Percentiles rank a stretch among this genome's conserved stretches.
phyloP scores from a whole-genome alignment of 1,140 invertebrate species.

The Drosophila equinoxialis region DNA sequence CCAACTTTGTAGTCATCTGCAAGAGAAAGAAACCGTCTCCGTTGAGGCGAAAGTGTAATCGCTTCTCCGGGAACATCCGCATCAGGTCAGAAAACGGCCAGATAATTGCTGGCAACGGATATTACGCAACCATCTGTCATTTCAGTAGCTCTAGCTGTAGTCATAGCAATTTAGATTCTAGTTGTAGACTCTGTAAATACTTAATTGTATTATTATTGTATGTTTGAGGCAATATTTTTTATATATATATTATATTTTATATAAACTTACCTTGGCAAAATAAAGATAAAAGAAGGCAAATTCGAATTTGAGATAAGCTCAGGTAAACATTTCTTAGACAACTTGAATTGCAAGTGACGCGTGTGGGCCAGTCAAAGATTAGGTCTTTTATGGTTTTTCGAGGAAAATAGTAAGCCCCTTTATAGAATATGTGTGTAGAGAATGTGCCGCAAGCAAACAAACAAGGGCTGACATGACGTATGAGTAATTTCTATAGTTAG shows the following conservation, averaged over 20 bases:
- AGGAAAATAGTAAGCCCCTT: background rate
- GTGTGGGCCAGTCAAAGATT: conserved; percentile 5
- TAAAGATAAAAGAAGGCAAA: conserved; percentile 26
- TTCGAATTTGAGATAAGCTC: conserved; percentile 4
- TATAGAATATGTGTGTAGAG: background rate
- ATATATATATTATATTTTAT: conserved; percentile 10
- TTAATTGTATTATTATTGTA: conserved; percentile 47
- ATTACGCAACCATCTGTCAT: conserved; percentile 34
- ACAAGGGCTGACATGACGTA: conserved; percentile 27
- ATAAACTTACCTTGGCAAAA: conserved; percentile 1
- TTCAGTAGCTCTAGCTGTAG: conserved; percentile 21
- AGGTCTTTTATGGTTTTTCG: background rate
- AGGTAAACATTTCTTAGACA: background rate
- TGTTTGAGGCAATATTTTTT: conserved; percentile 11
- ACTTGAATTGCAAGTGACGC: background rate
- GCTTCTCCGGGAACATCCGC: background rate
- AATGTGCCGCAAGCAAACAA: background rate
- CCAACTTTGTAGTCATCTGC: conserved; percentile 39
- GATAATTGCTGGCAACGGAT: conserved; percentile 19
- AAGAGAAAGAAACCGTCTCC: conserved; percentile 20
- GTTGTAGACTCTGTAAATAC: conserved; percentile 48
- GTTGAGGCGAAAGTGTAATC: conserved; percentile 43
- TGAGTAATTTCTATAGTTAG: conserved; percentile 33
- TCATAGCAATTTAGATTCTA: conserved; percentile 41
- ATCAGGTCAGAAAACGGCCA: background rate